Base-by-base conservation (phyloP, 2,797 vertebrate genomes). In the Phylloscopus collybita region DNA sequence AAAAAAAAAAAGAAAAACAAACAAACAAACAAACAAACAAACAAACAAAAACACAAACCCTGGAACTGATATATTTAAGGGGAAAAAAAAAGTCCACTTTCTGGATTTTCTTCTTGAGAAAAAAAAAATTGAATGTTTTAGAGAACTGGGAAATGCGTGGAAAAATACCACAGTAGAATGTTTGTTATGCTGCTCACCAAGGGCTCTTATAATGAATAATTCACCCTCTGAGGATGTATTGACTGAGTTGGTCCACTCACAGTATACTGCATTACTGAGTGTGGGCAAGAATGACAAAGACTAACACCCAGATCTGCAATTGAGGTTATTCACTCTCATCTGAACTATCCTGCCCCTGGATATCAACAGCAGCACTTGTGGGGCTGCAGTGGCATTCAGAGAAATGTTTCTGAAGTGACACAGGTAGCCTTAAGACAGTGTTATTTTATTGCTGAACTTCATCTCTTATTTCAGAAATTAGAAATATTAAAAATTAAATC, bases 341-440 rank as follows among this genome's bases (percentile, higher is more conserved):
- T 47, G 69, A 17, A 22, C 36, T 34, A 19, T 25, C 38, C 25
- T 67, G 19, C 49, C 18, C 57, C 66, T 64, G 67, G 19, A 27
- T 49, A 44, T 10, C 38, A 69, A 25, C 20, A 34, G 62, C 16
- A 42, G 26, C 42, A 29, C 19, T 40, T 50, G 14, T 50, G 49
- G 26, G 16, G 32, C 34, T 6, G 3, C 13, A 16, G 1, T 8
- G 47, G 16, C 32, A 15, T 32, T 50, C 26, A 61, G 30, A 80
- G 32, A 74, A 65, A 40, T 14, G 17, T 10, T 56, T 71, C 30
- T 70, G 23, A 70, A 54, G 23, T 10, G 34, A 23, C 11, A 10
- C 5, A 11, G 5, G 13, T 4, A 27, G 56, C 15, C 23, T 38
- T 29, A 66, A 47, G 11, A 32, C 0, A 2, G 21, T 0, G 1